Evolutionary conservation across 2,113 vertebrate species (phyloP), one percentile per base, ranked within the genome.

Genomic region (Pandion haliaetus): DNA sequence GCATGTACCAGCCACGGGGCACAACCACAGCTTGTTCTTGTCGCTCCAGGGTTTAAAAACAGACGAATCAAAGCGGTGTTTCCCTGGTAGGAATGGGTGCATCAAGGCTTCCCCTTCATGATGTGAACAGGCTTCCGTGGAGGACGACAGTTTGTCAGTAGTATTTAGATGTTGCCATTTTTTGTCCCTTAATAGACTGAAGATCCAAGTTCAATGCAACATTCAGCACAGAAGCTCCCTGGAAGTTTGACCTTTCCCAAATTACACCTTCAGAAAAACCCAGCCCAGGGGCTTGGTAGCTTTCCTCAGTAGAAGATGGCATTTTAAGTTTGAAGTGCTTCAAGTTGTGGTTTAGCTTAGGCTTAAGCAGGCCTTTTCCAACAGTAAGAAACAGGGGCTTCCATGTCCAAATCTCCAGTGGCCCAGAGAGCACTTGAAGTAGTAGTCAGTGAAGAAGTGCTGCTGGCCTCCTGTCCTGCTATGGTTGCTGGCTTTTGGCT

Each of bases 391-490:
- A 24, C 15, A 13, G 54, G 21, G n/a, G 14, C 18, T 82, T 63
- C 47, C 12, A 0, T 4, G 31, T 28, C 59, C 0, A 0, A 25
- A 67, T 47, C 40, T 44, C 40, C 45, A n/a, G 50, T n/a, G 20
- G 50, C 34, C 44, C 26, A 12, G 50, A 54, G 59, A 54, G 24
- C 32, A 4, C 57, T 19, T 40, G 55, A 36, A 69, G 63, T 31
- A 45, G 32, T 18, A 50, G 40, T 14, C 63, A 38, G 63, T 8
- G 86, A 66, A 45, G 50, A 63, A 24, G 14, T 0, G 1, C 42
- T 65, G 21, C 42, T 70, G 38, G 49, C n/a, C 49, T 55, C n/a
- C 52, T 62, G 29, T 24, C 50, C 69, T 85, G 42, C 36, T 36
- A 2, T 16, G 21, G n/a, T 65, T 42, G 17, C 38, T 44, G 29